phyloP scores from a whole-genome alignment of 2,888 invertebrate genomes.

The Ectemnius lituratus region DNA sequence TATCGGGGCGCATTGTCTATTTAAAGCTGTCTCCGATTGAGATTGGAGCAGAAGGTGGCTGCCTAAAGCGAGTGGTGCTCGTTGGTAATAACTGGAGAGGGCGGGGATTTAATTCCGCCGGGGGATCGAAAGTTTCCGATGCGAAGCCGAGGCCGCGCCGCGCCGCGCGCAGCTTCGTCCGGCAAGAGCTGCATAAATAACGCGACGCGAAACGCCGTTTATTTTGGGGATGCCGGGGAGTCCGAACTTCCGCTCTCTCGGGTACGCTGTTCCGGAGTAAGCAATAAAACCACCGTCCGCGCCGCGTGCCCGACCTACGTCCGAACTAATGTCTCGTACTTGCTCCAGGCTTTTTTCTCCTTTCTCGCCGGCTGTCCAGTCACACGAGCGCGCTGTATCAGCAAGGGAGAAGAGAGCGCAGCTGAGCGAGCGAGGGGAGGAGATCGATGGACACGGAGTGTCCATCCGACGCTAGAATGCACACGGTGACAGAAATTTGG shows the following conservation, averaged over 20 bases:
- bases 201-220: slow-evolving; percentile 54
- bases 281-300: slow-evolving; percentile 59
- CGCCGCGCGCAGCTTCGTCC: too few relatives aligned
- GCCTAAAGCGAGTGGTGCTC: too few relatives aligned
- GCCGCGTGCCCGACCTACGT: slow-evolving; percentile 40
- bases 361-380: slow-evolving; percentile 10
- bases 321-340: slow-evolving; percentile 40
- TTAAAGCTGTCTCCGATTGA: too few relatives aligned
- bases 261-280: slow-evolving; percentile 47
- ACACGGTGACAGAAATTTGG: too few relatives aligned
- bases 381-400: too few relatives aligned
- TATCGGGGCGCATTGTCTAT: too few relatives aligned
- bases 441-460: too few relatives aligned
- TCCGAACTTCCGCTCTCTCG: slow-evolving; percentile 57
- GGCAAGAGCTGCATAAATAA: slow-evolving; percentile 53
- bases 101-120: slow-evolving; percentile 44
- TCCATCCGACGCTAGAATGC: too few relatives aligned
- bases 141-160: slow-evolving; percentile 39
- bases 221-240: slow-evolving; percentile 41
- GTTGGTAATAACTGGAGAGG: slow-evolving; percentile 39
- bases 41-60: too few relatives aligned
- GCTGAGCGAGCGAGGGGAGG: too few relatives aligned
- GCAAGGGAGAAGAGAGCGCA: too few relatives aligned
- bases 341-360: slow-evolving; percentile 17
- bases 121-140: slow-evolving; percentile 55